A percentile compares a stretch with the other conserved stretches of the same genome.
Conservation (phyloP, 2,113 vertebrate genomes). For the Psammodynastes pulverulentus region DNA sequence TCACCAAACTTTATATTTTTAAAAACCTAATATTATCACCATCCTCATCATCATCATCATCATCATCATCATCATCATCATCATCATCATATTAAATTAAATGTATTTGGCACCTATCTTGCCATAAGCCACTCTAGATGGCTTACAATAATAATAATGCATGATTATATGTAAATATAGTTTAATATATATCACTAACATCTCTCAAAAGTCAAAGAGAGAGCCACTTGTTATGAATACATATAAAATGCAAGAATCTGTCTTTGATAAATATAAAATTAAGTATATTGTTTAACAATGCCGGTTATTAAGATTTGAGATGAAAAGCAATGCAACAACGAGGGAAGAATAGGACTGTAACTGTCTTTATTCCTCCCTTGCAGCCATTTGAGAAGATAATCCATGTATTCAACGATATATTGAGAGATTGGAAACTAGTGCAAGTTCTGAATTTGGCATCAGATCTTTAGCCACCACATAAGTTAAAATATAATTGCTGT, state of each 20-base stretch:
- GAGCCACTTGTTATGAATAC: not conserved
- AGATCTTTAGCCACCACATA: not conserved
- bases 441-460: conserved; percentile 16
- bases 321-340: not conserved
- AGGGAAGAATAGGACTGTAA: not conserved
- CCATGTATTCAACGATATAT: not conserved
- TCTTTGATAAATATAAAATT: not conserved
- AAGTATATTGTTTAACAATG: not conserved
- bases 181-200: not conserved
- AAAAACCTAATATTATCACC: not conserved
- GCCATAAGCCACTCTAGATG: no score
- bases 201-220: not conserved
- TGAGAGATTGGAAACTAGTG: not conserved
- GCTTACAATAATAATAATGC: not conserved
- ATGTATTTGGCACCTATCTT: no score
- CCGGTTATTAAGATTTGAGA: not conserved
- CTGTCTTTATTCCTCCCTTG: not conserved
- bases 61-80: no score
- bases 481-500: not conserved
- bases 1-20: not conserved
- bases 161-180: not conserved
- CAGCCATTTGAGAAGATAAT: not conserved
- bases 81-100: no score
- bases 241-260: not conserved
- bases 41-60: no score